phyloP scores from a whole-genome alignment of 2,797 vertebrate species.

The Phrynocephalus guinanensis region DNA sequence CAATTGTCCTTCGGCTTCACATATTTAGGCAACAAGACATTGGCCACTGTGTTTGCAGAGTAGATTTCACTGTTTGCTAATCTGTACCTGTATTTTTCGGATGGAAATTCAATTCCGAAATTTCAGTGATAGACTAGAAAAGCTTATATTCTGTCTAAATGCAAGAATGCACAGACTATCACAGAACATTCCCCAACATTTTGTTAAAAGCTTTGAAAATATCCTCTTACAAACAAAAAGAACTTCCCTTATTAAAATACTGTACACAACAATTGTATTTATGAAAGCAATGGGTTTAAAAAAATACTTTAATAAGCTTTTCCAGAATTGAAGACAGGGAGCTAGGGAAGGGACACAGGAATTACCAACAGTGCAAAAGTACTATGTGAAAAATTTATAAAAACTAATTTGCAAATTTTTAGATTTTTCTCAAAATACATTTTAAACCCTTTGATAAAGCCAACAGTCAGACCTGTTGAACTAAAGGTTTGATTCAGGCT shows the following conservation, averaged over 20 bases:
- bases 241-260: slow-evolving; percentile 24
- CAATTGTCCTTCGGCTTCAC: too few species aligned
- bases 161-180: neutral
- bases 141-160: neutral
- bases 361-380: slow-evolving; percentile 81
- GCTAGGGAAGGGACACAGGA: slow-evolving; percentile 53
- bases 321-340: slow-evolving; percentile 75
- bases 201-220: neutral
- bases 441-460: slow-evolving; percentile 63
- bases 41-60: too few species aligned
- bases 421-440: slow-evolving; percentile 60
- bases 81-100: neutral
- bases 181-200: neutral
- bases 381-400: slow-evolving; percentile 67
- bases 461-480: slow-evolving; percentile 53
- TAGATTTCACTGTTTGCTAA: neutral
- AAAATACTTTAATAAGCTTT: slow-evolving; percentile 84
- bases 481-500: slow-evolving; percentile 54
- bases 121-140: neutral
- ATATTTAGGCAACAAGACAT: too few species aligned
- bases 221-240: slow-evolving; percentile 23
- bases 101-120: slow-evolving; percentile 2
- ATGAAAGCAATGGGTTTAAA: slow-evolving; percentile 68
- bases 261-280: slow-evolving; percentile 37
- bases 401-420: slow-evolving; percentile 57